Conservation (phyloP, 2,888 invertebrate genomes). For the Nymphalis urticae region DNA sequence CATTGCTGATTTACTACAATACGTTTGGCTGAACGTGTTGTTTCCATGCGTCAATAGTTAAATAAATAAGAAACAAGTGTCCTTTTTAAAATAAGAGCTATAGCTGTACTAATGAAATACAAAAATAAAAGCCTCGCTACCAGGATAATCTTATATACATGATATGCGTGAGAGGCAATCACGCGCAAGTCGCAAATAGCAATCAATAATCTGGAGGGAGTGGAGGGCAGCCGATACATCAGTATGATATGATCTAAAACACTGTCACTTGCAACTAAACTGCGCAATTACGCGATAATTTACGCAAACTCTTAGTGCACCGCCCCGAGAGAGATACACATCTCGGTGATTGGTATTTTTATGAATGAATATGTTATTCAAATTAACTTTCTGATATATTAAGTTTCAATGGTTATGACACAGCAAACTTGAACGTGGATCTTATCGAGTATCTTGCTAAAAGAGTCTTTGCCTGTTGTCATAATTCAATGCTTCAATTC, state of each 20-base stretch:
- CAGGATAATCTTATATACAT: conserved; percentile 19
- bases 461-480: no score
- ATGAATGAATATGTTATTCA: conserved; percentile 9
- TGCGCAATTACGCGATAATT: conserved; percentile 56
- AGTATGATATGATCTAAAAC: conserved; percentile 62
- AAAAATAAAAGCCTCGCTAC: conserved; percentile 8
- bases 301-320: conserved; percentile 22
- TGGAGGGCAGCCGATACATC: conserved; percentile 65
- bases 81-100: not conserved
- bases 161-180: conserved; percentile 45
- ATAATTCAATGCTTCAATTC: no score
- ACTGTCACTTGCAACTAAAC: conserved; percentile 66
- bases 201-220: conserved; percentile 57
- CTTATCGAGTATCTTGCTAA: not conserved
- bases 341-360: conserved; percentile 15
- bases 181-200: conserved; percentile 46
- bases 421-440: not conserved
- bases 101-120: not conserved
- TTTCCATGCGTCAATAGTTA: no score
- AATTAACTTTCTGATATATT: not conserved
- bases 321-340: conserved; percentile 17
- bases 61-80: no score
- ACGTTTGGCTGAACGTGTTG: no score
- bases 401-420: not conserved
- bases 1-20: no score